Percentiles rank a stretch among this genome's conserved stretches.
Evolutionary conservation across 1,140 invertebrate species (phyloP).

Genomic region (Hesperophylax magnus): DNA sequence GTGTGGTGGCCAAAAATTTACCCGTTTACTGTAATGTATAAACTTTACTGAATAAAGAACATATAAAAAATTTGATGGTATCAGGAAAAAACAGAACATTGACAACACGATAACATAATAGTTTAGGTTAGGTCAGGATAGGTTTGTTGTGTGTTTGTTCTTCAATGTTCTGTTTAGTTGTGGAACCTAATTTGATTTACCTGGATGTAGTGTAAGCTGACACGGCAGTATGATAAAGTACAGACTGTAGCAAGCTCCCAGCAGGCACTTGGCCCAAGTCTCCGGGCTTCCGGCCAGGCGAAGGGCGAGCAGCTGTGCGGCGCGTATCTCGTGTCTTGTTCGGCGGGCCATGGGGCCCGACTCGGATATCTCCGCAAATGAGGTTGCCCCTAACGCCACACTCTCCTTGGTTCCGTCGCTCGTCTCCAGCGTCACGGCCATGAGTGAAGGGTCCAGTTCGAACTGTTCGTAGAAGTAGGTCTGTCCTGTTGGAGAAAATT

Average conservation of each 20-base stretch:
- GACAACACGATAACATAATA: too few relatives aligned
- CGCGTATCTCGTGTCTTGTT: constrained; percentile 95
- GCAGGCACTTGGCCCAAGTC: constrained; percentile 92
- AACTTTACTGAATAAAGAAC: too few relatives aligned
- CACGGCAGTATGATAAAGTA: constrained; percentile 97
- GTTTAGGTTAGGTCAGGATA: too few relatives aligned
- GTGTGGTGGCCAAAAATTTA: too few relatives aligned
- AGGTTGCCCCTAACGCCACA: constrained; percentile 4
- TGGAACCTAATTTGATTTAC: constrained; percentile 35
- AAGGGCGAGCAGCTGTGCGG: constrained; percentile 89
- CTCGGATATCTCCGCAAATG: constrained; percentile 66
- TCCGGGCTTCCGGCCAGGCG: constrained; percentile 83
- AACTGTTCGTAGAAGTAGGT: constrained; percentile 72
- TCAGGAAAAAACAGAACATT: too few relatives aligned
- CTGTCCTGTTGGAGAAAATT: constrained; percentile 61
- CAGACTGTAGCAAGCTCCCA: constrained; percentile 92
- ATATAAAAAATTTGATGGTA: too few relatives aligned
- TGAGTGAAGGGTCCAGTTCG: constrained; percentile 68
- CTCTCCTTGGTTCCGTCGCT: constrained; percentile 29
- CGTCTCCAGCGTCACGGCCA: constrained; percentile 54
- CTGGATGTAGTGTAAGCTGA: constrained; percentile 63
- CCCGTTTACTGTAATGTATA: too few relatives aligned
- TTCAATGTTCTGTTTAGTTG: too few relatives aligned
- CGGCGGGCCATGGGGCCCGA: constrained; percentile 92
- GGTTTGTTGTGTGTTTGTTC: too few relatives aligned